phyloP scores from a whole-genome alignment of 2,888 invertebrate genomes.

The Agonopterix alstromeriana region DNA sequence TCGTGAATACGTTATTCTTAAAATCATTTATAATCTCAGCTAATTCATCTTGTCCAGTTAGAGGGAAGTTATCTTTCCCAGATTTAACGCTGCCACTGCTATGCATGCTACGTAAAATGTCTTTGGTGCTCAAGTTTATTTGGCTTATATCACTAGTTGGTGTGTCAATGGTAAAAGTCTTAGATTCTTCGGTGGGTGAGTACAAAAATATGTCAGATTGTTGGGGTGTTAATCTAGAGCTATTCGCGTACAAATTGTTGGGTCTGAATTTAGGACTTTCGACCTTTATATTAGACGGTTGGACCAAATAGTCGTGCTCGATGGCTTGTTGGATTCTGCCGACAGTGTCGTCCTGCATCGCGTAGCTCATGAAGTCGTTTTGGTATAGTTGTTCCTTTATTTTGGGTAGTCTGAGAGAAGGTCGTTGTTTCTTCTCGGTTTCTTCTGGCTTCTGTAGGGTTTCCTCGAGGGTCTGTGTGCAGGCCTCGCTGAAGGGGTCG shows the following conservation, averaged over 20 bases:
- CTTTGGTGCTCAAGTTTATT: slow-evolving; percentile 64
- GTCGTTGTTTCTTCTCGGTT: slow-evolving; percentile 60
- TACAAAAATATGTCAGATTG: slow-evolving; percentile 64
- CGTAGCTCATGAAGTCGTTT: slow-evolving; percentile 56
- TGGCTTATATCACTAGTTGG: slow-evolving; percentile 72
- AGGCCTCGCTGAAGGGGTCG: slow-evolving; percentile 69
- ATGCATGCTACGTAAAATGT: slow-evolving; percentile 39
- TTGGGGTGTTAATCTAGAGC: slow-evolving; percentile 59
- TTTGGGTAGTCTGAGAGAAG: slow-evolving; percentile 57
- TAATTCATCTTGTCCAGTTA: slow-evolving; percentile 83
- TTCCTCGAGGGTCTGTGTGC: slow-evolving; percentile 62
- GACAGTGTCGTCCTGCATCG: slow-evolving; percentile 41
- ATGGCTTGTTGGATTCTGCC: slow-evolving; percentile 68
- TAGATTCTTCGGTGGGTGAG: slow-evolving; percentile 70
- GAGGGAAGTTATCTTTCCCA: slow-evolving; percentile 53
- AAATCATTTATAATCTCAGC: slow-evolving; percentile 92
- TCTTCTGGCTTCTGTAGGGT: slow-evolving; percentile 28
- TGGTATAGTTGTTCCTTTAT: slow-evolving; percentile 67
- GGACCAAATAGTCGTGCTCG: slow-evolving; percentile 77
- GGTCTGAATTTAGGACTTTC: slow-evolving; percentile 66
- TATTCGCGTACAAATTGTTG: slow-evolving; percentile 66
- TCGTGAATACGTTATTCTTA: slow-evolving; percentile 91
- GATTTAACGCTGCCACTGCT: slow-evolving; percentile 62
- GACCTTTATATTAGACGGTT: slow-evolving; percentile 79
- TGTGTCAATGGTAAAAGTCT: slow-evolving; percentile 63